Percentiles rank a stretch among this genome's conserved stretches.
These are phyloP conservation scores for Daktulosphaira vitifoliae DNA, from an alignment of 1,140 invertebrate species.

Conservation along the genomic window DNA sequence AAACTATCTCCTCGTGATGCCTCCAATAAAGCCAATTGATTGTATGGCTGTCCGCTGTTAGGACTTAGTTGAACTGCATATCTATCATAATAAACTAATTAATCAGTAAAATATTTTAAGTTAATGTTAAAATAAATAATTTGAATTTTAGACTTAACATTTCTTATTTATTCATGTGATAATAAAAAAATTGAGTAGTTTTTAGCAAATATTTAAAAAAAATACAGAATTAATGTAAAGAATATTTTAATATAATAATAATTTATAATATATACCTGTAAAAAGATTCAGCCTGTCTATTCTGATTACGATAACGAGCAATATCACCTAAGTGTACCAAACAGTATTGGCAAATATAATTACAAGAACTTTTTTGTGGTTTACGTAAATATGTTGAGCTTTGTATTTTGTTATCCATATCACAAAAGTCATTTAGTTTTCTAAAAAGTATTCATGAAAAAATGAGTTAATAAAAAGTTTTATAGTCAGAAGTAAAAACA, in stretches of 20 bases:
- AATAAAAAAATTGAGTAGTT: too few species aligned
- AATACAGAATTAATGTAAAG: background rate
- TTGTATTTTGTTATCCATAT: slow-evolving; percentile 1
- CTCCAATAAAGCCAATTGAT: slow-evolving; percentile 73
- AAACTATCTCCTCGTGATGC: slow-evolving; percentile 71
- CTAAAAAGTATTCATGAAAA: background rate
- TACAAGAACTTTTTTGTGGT: slow-evolving; percentile 62
- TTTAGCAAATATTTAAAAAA: too few species aligned
- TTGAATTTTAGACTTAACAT: slow-evolving; percentile 39
- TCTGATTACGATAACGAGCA: slow-evolving; percentile 70
- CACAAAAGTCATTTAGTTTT: slow-evolving; percentile 25
- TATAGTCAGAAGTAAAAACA: too few species aligned
- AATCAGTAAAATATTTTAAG: too few species aligned
- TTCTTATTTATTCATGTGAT: slow-evolving; percentile 3
- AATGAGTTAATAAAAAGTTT: too few species aligned
- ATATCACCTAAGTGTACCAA: slow-evolving; percentile 79
- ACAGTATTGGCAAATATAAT: slow-evolving; percentile 78
- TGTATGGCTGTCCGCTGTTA: slow-evolving; percentile 78
- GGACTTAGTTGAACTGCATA: slow-evolving; percentile 72
- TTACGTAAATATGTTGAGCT: slow-evolving; percentile 37
- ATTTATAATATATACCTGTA: slow-evolving; percentile 51
- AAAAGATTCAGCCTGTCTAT: slow-evolving; percentile 67
- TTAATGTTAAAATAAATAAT: background rate
- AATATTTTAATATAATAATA: too few species aligned
- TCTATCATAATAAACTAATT: slow-evolving; percentile 51